Percentiles rank a stretch among this genome's conserved stretches.
Evolutionary conservation across 2,113 vertebrate genomes (phyloP).

Genomic region (Cyanistes caeruleus): DNA sequence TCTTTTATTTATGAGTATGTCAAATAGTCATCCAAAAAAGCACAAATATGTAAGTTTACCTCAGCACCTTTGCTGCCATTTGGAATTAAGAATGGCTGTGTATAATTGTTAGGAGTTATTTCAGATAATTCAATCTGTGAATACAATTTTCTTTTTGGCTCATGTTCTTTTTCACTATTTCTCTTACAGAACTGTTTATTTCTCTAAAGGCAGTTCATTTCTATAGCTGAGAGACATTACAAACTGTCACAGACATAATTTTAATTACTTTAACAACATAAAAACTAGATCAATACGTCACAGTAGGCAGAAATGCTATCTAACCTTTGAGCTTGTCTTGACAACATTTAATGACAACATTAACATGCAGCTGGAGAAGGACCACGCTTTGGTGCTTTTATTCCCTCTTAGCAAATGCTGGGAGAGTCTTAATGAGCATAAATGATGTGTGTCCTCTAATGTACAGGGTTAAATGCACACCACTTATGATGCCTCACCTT

Average conservation of each 20-base stretch:
- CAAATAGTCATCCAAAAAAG: not conserved
- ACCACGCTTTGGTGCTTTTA: not conserved
- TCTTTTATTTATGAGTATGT: not conserved
- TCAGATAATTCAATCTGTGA: not conserved
- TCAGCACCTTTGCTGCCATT: not conserved
- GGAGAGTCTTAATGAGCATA: not conserved
- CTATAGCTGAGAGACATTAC: not conserved
- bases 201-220: slow-evolving; percentile 8
- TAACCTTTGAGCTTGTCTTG: slow-evolving; percentile 14
- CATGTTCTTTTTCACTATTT: not conserved
- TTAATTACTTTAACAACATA: slow-evolving; percentile 34
- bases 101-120: not conserved
- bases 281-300: slow-evolving; percentile 15
- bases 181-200: not conserved
- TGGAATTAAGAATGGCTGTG: not conserved
- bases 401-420: not conserved
- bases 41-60: not conserved
- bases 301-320: slow-evolving; percentile 1
- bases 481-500: not conserved
- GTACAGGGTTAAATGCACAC: not conserved
- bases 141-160: not conserved
- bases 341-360: not conserved
- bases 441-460: not conserved
- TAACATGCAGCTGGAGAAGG: not conserved
- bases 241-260: not conserved